Percentiles rank a stretch among this genome's conserved stretches.
These are phyloP conservation scores for Brenthis ino DNA, from an alignment of 2,888 invertebrate genomes.

Conservation along the genomic window DNA sequence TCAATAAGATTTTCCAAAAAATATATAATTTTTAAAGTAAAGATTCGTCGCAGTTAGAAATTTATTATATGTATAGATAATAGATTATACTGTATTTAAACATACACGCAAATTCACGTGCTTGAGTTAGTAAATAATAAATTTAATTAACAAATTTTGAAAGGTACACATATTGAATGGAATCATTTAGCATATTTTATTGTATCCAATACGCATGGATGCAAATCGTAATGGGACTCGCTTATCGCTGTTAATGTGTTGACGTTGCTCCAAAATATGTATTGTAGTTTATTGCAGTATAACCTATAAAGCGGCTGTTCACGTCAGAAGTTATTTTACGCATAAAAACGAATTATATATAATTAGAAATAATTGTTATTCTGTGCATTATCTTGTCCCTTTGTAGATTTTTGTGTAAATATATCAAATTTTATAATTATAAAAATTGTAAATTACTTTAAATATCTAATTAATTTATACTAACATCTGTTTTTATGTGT, in stretches of 20 bases:
- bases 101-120: neutral
- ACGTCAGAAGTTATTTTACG: neutral
- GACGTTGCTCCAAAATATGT: slow-evolving; percentile 31
- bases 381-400: too few species aligned
- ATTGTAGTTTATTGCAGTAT: slow-evolving; percentile 28
- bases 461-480: too few species aligned
- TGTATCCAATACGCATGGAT: slow-evolving; percentile 29
- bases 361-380: too few species aligned
- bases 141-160: slow-evolving; percentile 7
- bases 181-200: slow-evolving; percentile 34
- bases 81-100: too few species aligned
- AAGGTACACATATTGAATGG: slow-evolving; percentile 19
- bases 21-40: too few species aligned
- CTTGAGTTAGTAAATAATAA: neutral
- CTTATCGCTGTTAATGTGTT: slow-evolving; percentile 35
- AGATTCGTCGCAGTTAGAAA: too few species aligned
- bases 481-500: too few species aligned
- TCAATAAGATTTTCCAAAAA: too few species aligned
- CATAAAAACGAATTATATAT: neutral
- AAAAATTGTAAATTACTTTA: too few species aligned
- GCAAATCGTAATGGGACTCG: slow-evolving; percentile 27
- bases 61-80: too few species aligned
- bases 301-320: slow-evolving; percentile 8
- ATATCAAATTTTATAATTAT: too few species aligned
- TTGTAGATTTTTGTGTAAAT: too few species aligned